Evolutionary conservation across 2,888 invertebrate species (phyloP).

Genomic region (Sarcophaga subvicina): DNA sequence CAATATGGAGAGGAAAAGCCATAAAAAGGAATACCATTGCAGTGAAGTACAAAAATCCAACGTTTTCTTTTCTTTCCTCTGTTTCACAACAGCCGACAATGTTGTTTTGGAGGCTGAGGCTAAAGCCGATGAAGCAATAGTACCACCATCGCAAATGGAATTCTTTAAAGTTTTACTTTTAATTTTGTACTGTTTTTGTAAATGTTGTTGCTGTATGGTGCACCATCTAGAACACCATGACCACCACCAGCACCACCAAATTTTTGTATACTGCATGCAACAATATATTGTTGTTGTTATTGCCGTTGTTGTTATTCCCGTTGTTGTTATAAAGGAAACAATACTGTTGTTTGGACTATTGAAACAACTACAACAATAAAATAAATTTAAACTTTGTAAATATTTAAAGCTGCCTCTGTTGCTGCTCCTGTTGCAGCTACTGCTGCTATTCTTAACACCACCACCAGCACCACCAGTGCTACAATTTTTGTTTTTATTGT

Average conservation of each 20-base stretch:
- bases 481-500: background rate
- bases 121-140: background rate
- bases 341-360: slow-evolving; percentile 51
- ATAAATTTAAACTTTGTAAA: slow-evolving; percentile 46
- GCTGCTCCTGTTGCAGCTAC: too few species aligned
- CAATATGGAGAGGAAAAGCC: slow-evolving; percentile 60
- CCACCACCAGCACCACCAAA: slow-evolving; percentile 10
- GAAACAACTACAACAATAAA: slow-evolving; percentile 41
- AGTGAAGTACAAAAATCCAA: slow-evolving; percentile 45
- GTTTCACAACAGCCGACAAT: background rate
- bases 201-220: slow-evolving; percentile 24
- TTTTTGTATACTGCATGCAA: slow-evolving; percentile 34
- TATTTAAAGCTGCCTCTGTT: slow-evolving; percentile 15
- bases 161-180: slow-evolving; percentile 22
- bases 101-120: background rate
- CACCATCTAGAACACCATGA: background rate
- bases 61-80: background rate
- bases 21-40: slow-evolving; percentile 60
- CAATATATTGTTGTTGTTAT: slow-evolving; percentile 44
- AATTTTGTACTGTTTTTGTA: slow-evolving; percentile 43
- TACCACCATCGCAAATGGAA: background rate
- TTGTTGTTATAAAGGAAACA: slow-evolving; percentile 21
- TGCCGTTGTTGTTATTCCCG: too few species aligned
- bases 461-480: background rate
- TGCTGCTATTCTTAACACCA: background rate